A percentile compares a stretch with the other conserved stretches of the same genome.
These are phyloP conservation scores for Turritopsis rubra DNA, from an alignment of 30 jellyfish, hydroid and myxozoan genomes.

Conservation along the genomic window DNA sequence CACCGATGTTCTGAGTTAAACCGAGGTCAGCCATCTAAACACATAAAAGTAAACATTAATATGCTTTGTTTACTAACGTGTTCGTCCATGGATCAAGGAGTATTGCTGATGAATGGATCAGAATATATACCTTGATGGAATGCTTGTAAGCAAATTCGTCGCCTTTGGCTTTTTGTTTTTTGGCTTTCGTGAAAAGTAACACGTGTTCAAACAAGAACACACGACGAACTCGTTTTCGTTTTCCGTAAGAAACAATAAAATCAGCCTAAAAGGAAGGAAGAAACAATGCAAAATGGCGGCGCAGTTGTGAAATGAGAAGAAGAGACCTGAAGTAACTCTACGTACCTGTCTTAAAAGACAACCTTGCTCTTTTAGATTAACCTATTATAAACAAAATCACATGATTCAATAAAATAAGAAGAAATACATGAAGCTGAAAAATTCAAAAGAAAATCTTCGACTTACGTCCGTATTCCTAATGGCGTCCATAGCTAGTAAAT, in stretches of 20 bases:
- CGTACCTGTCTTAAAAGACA: conserved; percentile 68
- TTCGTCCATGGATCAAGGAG: background rate
- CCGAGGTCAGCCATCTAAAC: conserved; percentile 77
- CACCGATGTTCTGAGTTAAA: conserved; percentile 86
- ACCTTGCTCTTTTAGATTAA: conserved; percentile 62
- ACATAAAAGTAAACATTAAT: background rate
- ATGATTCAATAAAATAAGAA: no score
- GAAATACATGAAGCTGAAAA: background rate
- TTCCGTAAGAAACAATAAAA: conserved; percentile 64
- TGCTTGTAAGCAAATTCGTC: conserved; percentile 67
- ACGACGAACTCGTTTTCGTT: conserved; percentile 66
- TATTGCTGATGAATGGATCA: background rate
- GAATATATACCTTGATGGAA: conserved; percentile 57
- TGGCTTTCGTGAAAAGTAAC: conserved; percentile 75
- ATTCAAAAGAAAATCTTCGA: background rate
- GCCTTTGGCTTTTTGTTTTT: conserved; percentile 77
- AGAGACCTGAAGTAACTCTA: background rate
- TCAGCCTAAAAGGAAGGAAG: conserved; percentile 57
- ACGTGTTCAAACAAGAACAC: conserved; percentile 82
- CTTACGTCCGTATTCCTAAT: conserved; percentile 78
- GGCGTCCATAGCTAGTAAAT: conserved; percentile 93
- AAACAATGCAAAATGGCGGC: background rate
- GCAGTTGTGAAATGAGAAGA: background rate
- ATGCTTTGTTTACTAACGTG: background rate
- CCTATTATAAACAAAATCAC: no score